Conservation (phyloP, 2,797 vertebrate species). For the Coranthus polyacanthus region DNA sequence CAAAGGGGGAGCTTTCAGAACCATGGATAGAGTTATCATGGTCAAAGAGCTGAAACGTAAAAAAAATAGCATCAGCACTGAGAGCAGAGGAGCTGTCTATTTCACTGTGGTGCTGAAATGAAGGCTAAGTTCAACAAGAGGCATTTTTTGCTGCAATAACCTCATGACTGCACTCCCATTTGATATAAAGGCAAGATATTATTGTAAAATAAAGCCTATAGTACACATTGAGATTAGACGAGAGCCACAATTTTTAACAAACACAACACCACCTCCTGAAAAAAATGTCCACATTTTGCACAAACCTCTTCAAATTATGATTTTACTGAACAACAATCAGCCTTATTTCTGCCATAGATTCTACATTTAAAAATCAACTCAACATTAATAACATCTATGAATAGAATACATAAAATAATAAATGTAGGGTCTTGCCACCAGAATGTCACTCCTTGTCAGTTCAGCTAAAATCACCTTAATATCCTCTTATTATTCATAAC, state of each 20-base stretch:
- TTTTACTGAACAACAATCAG: conserved; percentile 16
- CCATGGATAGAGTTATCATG: too few relatives aligned
- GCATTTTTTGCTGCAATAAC: conserved; percentile 2
- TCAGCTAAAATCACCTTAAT: neutral
- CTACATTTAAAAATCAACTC: neutral
- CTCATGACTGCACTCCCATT: neutral
- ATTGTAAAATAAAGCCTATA: neutral
- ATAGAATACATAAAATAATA: neutral
- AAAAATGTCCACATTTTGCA: neutral
- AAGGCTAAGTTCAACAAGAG: neutral
- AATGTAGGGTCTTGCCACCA: neutral
- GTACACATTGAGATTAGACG: neutral
- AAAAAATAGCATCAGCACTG: conserved; percentile 3
- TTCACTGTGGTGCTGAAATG: conserved; percentile 52
- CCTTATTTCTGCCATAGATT: neutral
- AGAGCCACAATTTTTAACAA: neutral
- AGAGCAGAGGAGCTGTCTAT: conserved; percentile 37
- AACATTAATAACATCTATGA: neutral
- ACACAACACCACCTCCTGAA: neutral
- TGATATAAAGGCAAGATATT: neutral
- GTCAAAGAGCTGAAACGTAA: conserved; percentile 44
- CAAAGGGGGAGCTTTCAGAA: too few relatives aligned
- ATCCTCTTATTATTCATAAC: neutral
- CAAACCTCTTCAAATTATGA: neutral
- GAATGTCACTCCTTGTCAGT: neutral